A percentile compares a stretch with the other conserved stretches of the same genome.
Conservation (phyloP, 1,140 invertebrate genomes). For the Drosophila takahashii region DNA sequence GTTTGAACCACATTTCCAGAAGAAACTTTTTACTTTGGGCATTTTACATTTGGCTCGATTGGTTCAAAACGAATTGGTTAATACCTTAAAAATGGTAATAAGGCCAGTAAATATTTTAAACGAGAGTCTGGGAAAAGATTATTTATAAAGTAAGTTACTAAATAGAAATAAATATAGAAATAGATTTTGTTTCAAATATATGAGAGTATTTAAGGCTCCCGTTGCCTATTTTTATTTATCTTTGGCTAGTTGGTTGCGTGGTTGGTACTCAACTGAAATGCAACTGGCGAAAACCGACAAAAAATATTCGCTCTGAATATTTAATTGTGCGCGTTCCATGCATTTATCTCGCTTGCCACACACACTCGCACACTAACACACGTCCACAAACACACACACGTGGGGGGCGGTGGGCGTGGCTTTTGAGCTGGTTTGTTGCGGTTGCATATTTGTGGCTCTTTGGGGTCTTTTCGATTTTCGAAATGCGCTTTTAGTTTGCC, state of each 20-base stretch:
- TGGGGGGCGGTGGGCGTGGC: constrained; percentile 23
- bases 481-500: constrained; percentile 71
- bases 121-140: too few relatives aligned
- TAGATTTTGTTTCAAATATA: background rate
- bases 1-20: constrained; percentile 30
- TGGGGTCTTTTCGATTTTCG: constrained; percentile 74
- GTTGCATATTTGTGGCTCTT: constrained; percentile 72
- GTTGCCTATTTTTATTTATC: constrained; percentile 9
- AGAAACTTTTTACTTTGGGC: constrained; percentile 50
- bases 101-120: background rate
- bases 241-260: constrained; percentile 38
- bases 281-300: constrained; percentile 44
- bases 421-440: constrained; percentile 58
- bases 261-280: constrained; percentile 40
- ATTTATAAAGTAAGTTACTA: background rate
- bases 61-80: background rate
- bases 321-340: constrained; percentile 74
- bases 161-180: background rate
- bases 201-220: constrained; percentile 4
- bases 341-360: constrained; percentile 53
- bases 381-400: background rate
- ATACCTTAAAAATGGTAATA: background rate
- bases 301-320: constrained; percentile 79
- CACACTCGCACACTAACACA: constrained; percentile 1
- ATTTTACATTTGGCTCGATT: constrained; percentile 24